Conservation (phyloP, 64 coral and sea anemone genomes). For the Hydrozoanthus tunicans region DNA sequence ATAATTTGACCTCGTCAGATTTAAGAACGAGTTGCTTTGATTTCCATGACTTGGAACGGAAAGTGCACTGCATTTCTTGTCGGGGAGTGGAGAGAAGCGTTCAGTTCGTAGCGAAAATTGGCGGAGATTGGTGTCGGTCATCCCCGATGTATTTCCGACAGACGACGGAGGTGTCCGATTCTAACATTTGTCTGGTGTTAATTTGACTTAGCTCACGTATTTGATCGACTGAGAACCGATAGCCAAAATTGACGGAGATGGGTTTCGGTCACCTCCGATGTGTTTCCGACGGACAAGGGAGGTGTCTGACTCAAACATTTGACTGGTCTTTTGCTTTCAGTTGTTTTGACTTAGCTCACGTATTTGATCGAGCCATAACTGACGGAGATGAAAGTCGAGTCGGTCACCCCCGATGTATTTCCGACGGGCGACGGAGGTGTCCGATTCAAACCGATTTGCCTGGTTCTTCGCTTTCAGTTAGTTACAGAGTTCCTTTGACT, state of each 20-base stretch:
- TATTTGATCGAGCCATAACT: background rate
- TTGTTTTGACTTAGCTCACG: background rate
- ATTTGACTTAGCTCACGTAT: background rate
- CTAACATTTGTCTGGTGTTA: background rate
- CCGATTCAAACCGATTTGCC: background rate
- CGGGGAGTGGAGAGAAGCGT: constrained; percentile 25
- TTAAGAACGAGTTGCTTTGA: background rate
- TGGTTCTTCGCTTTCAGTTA: background rate
- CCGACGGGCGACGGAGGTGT: constrained; percentile 5
- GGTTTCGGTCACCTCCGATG: background rate
- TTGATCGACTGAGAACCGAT: background rate
- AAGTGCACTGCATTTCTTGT: background rate
- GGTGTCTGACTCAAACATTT: background rate
- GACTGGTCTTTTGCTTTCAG: background rate
- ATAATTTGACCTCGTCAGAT: background rate
- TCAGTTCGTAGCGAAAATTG: background rate
- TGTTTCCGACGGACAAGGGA: background rate
- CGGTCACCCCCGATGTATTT: background rate
- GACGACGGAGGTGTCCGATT: background rate
- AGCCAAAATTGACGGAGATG: background rate
- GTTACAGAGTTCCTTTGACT: too few relatives aligned
- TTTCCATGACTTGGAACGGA: constrained; percentile 9
- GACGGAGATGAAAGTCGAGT: background rate
- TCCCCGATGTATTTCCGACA: constrained; percentile 32
- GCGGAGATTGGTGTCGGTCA: background rate